Evolutionary conservation across 2,113 vertebrate species (phyloP), one percentile per base, ranked within the genome.

Genomic region (Piliocolobus tephrosceles): DNA sequence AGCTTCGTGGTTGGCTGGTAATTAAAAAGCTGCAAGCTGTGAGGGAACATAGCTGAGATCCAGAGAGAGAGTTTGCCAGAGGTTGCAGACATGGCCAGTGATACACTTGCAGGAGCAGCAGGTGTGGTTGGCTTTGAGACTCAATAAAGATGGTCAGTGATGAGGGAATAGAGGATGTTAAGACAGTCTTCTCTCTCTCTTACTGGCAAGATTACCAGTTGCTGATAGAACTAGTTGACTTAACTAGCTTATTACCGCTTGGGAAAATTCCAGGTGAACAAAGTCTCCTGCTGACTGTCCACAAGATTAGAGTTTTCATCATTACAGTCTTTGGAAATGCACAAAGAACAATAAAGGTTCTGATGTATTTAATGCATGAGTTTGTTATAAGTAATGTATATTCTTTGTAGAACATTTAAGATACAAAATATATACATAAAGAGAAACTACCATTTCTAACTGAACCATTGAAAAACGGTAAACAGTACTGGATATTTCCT

Each of bases 21-120:
- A 98, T 98, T 98, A 98, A 96, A 97, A 96, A 92, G 35, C 64
- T 58, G 1, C 97, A 85, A 68, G 90, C 98, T 98, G 97, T 92
- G 96, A 93, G 66, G 38, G 43, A 50, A 23, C 83, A 78, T 8
- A 52, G 79, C 73, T 38, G 14, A 90, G 75, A 66, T 30, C 23
- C 50, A 40, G 84, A 58, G 68, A 4, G 8, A 89, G 45, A 8
- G 9, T 17, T 45, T 20, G 66, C 70, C 79, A 40, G 55, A 61
- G 78, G 79, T 35, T 87, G 79, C 40, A 76, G 89, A 47, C 47
- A 9, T 0, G 64, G 70, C 50, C 45, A 6, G 35, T 9, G 83
- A 68, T 16, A 32, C 35, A 35, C 32, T 0, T 23, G 32, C 45
- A 66, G 20, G 17, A 47, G 45, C 57, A 47, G 73, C 47, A 38